Evolutionary conservation across 2,797 vertebrate species (phyloP), one percentile per base, ranked within the genome.

Genomic region (Mormyrus proboscirostris): DNA sequence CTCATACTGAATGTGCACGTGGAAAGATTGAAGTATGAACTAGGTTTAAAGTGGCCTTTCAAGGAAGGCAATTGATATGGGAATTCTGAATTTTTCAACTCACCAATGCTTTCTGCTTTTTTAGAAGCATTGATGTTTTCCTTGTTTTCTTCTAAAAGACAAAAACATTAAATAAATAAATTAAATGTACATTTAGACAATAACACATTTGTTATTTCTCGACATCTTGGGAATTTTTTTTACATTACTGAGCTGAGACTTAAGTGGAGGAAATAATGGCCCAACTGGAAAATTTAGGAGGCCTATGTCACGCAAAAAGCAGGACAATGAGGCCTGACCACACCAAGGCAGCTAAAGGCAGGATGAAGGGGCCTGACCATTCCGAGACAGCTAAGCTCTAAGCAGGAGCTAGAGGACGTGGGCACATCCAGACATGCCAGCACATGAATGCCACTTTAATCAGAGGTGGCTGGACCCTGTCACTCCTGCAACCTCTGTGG

Each of bases 121-220:
- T 90, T 33, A 73, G 8, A 84, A 55, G 59, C 65, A 82, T 89
- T 19, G 76, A 84, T 57, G 22, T 47, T 89, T 82, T 90, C 65
- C 53, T 69, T n/a, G 44, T 59, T 38, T 59, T 90, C 86, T 90
- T 90, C 90, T 90, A 57, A 55, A 87, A 87, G 29, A 59, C 29
- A 47, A 86, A 83, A 79, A 83, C 19, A 83, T 22, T 10, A 83
- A 83, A 9, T 7, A 83, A 44, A 25, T 6, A 47, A 83, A 82
- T n/a, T 41, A 41, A 82, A 47, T 49, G 4, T 83, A 83, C 41
- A 49, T 47, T 49, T 47, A 19, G 19, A 7, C 44, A 50, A 50
- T 12, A 50, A 83, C 4, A 33, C 69, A 83, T 41, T 29, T 29
- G 29, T 29, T 19, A 44, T 41, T 41, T 76, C 33, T 76, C 12